These are phyloP conservation scores for Hephaestus fuliginosus DNA, from an alignment of 2,797 vertebrate genomes.

Conservation along the genomic window DNA sequence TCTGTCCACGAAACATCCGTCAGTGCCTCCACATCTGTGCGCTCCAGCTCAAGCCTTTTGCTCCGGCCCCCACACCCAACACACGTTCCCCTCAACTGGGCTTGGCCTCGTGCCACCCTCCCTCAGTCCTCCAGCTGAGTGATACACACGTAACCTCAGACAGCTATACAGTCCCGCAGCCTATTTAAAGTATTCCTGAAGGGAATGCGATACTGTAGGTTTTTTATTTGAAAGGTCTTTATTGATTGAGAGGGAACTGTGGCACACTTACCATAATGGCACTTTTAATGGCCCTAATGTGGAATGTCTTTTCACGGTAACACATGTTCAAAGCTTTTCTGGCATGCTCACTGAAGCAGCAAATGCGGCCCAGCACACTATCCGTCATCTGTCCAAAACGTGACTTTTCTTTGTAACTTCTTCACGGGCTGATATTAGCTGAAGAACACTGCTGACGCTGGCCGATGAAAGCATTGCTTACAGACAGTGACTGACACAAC, in stretches of 20 bases:
- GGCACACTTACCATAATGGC: slow-evolving; percentile 61
- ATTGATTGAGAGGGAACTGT: slow-evolving; percentile 63
- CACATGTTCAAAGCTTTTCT: slow-evolving; percentile 74
- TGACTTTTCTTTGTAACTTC: slow-evolving; percentile 40
- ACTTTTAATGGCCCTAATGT: slow-evolving; percentile 61
- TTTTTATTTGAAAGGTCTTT: slow-evolving; percentile 64
- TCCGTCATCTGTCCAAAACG: slow-evolving; percentile 58
- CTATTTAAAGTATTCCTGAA: slow-evolving; percentile 73
- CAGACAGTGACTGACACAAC: slow-evolving; percentile 32
- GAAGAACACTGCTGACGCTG: slow-evolving; percentile 14
- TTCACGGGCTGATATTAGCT: slow-evolving; percentile 1
- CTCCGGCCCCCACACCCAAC: slow-evolving; percentile 63
- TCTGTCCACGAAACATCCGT: slow-evolving; percentile 84
- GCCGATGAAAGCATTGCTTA: slow-evolving; percentile 29
- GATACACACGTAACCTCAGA: slow-evolving; percentile 74
- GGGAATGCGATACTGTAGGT: slow-evolving; percentile 61
- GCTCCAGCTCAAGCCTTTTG: slow-evolving; percentile 67
- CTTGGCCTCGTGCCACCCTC: slow-evolving; percentile 71
- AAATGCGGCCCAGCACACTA: slow-evolving; percentile 59
- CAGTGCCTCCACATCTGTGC: slow-evolving; percentile 85
- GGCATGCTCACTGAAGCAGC: slow-evolving; percentile 57
- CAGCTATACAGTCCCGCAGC: slow-evolving; percentile 59
- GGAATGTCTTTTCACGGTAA: slow-evolving; percentile 67
- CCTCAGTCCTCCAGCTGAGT: slow-evolving; percentile 75
- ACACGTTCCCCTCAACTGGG: slow-evolving; percentile 69